phyloP scores from a whole-genome alignment of 2,113 vertebrate species.

The Cyanoderma ruficeps region DNA sequence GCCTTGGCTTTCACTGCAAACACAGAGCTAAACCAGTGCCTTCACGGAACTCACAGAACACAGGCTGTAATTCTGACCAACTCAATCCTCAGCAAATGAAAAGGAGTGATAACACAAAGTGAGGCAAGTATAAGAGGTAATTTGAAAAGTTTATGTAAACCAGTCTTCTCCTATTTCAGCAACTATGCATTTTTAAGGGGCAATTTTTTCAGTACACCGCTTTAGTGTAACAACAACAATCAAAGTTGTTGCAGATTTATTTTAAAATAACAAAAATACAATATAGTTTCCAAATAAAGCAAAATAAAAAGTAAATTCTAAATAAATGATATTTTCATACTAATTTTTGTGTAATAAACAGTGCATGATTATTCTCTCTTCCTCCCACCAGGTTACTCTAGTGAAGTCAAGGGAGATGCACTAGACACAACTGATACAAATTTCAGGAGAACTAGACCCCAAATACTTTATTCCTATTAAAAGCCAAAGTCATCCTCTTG shows the following conservation, averaged over 20 bases:
- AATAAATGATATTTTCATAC: not conserved
- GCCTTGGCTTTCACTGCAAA: not conserved
- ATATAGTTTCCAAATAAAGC: not conserved
- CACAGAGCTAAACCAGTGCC: not conserved
- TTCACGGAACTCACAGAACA: not conserved
- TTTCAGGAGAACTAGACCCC: not conserved
- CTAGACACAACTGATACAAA: not conserved
- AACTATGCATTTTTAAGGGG: not conserved
- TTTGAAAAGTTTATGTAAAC: not conserved
- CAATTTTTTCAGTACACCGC: not conserved
- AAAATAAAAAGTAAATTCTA: not conserved
- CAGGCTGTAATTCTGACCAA: not conserved
- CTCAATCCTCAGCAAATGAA: not conserved
- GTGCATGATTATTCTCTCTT: not conserved
- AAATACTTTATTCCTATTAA: not conserved
- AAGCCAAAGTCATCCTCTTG: not conserved
- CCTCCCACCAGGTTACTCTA: not conserved
- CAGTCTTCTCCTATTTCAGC: not conserved
- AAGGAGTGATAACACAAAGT: not conserved
- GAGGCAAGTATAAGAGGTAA: not conserved
- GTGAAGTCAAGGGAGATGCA: not conserved
- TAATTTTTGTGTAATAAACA: not conserved
- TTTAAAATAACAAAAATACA: not conserved
- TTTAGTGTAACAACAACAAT: not conserved
- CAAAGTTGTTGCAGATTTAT: not conserved